These are phyloP conservation scores for Cydia fagiglandana DNA, from an alignment of 1,140 invertebrate genomes.

Conservation along the genomic window DNA sequence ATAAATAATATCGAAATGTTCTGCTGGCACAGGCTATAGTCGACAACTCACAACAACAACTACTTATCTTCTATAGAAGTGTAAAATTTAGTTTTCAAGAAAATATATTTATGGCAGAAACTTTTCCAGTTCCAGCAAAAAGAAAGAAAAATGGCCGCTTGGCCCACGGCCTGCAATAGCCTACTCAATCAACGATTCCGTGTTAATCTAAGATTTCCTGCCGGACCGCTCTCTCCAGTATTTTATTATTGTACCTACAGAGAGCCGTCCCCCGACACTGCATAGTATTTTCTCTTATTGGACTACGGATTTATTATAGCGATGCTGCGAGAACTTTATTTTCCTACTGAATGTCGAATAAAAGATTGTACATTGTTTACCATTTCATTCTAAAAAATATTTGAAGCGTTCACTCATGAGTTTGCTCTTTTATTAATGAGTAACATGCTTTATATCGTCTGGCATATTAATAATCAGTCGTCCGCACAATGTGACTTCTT, in stretches of 20 bases:
- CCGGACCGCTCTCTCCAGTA: constrained; percentile 26
- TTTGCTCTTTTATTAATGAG: too few relatives aligned
- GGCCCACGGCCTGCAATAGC: not conserved
- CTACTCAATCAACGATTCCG: constrained; percentile 28
- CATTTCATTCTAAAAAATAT: too few relatives aligned
- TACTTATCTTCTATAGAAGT: too few relatives aligned
- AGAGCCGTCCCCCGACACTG: constrained; percentile 7
- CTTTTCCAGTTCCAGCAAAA: not conserved
- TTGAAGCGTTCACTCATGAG: too few relatives aligned
- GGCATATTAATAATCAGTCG: too few relatives aligned
- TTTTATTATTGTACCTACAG: constrained; percentile 29
- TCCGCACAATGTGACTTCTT: too few relatives aligned
- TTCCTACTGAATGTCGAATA: not conserved
- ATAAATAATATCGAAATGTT: too few relatives aligned
- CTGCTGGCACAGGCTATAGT: too few relatives aligned
- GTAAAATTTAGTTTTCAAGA: too few relatives aligned
- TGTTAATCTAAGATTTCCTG: constrained; percentile 31
- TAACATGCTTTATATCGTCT: too few relatives aligned
- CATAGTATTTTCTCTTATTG: constrained; percentile 28
- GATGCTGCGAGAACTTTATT: constrained; percentile 3
- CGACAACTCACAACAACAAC: too few relatives aligned
- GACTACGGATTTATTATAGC: constrained; percentile 11
- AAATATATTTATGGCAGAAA: not conserved
- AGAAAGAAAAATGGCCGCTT: not conserved
- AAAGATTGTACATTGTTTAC: not conserved